A percentile compares a stretch with the other conserved stretches of the same genome.
phyloP scores from a whole-genome alignment of 2,888 invertebrate genomes.

The Spodoptera picta region DNA sequence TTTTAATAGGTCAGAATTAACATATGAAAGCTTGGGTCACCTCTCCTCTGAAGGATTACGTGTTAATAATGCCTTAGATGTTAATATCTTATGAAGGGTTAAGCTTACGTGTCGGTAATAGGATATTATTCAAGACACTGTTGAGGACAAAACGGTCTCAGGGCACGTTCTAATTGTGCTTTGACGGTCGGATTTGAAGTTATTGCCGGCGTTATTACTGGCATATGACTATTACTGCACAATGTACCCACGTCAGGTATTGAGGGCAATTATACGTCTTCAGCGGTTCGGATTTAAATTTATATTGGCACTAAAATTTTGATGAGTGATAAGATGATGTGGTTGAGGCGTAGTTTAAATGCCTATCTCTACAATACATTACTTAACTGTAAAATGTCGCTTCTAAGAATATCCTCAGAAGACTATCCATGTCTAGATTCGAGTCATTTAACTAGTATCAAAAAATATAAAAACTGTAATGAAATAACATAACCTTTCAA shows the following conservation, averaged over 20 bases:
- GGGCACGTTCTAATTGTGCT: constrained; percentile 70
- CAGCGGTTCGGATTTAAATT: constrained; percentile 11
- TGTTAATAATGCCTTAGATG: constrained; percentile 82
- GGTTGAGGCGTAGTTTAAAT: constrained; percentile 1
- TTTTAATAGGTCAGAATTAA: constrained; percentile 82
- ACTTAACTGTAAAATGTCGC: not conserved
- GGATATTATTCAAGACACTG: constrained; percentile 78
- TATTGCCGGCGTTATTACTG: constrained; percentile 36
- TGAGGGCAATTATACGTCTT: not conserved
- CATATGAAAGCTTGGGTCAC: constrained; percentile 81
- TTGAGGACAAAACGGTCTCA: constrained; percentile 69
- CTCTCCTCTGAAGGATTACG: constrained; percentile 76
- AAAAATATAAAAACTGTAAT: no score
- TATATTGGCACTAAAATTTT: not conserved
- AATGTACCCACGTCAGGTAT: constrained; percentile 1
- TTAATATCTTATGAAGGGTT: constrained; percentile 81
- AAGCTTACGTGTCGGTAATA: constrained; percentile 76
- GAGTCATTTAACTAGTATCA: no score
- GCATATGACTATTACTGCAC: constrained; percentile 6
- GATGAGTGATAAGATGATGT: not conserved
- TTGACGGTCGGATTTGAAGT: constrained; percentile 67
- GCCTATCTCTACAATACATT: not conserved
- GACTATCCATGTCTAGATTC: no score
- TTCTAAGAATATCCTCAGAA: no score
- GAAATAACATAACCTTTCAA: not conserved